Evolutionary conservation across 2,113 vertebrate genomes (phyloP).

Genomic region (Promerops cafer): DNA sequence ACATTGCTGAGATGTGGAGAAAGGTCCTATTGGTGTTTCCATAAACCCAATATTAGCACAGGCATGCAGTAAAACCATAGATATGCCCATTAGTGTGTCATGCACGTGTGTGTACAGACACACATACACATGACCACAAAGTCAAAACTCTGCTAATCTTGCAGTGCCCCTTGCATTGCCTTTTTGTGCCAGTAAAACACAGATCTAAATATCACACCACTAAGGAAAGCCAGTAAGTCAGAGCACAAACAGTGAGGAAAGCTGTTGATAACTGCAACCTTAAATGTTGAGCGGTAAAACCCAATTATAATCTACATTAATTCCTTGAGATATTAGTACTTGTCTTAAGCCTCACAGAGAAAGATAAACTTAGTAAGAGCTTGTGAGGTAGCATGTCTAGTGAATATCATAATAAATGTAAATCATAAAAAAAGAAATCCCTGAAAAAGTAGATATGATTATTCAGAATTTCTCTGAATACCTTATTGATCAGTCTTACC

Average conservation of each 20-base stretch:
- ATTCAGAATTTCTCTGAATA: background rate
- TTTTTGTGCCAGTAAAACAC: background rate
- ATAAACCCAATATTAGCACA: background rate
- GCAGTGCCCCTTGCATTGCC: background rate
- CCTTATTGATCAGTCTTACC: background rate
- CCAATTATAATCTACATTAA: background rate
- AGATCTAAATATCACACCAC: background rate
- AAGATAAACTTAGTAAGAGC: background rate
- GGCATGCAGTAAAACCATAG: background rate
- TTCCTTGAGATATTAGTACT: background rate
- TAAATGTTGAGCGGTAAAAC: background rate
- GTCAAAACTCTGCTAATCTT: background rate
- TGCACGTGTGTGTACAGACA: fast-evolving
- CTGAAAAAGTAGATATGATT: background rate
- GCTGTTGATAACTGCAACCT: background rate
- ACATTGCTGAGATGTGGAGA: background rate
- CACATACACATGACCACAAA: fast-evolving
- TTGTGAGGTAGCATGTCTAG: background rate
- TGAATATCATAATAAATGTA: background rate
- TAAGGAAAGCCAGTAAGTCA: background rate
- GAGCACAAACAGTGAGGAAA: background rate
- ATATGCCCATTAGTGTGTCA: background rate
- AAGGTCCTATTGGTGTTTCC: fast-evolving
- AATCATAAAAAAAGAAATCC: background rate
- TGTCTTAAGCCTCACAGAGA: background rate